phyloP scores from a whole-genome alignment of 2,888 invertebrate species.

The Pseudanteris insignis region DNA sequence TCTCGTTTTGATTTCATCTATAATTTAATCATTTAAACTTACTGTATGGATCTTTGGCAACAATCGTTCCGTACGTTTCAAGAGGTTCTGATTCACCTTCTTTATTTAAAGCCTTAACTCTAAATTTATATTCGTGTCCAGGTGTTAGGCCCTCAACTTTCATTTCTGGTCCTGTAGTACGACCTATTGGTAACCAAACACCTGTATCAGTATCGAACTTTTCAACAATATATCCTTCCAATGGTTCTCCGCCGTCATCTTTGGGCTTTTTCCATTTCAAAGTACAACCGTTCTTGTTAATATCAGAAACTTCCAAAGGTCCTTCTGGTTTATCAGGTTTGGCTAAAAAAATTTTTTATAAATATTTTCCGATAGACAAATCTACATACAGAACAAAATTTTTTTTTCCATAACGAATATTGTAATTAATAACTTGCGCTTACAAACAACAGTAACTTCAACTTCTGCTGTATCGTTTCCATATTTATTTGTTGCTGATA shows the following conservation, averaged over 20 bases:
- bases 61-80: slow-evolving; percentile 77
- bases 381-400: too few relatives aligned
- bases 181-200: slow-evolving; percentile 89
- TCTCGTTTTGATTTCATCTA: too few relatives aligned
- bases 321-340: slow-evolving; percentile 89
- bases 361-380: too few relatives aligned
- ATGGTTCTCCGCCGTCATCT: slow-evolving; percentile 93
- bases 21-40: too few relatives aligned
- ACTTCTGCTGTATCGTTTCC: slow-evolving; percentile 91
- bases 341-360: slow-evolving; percentile 16
- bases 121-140: slow-evolving; percentile 93
- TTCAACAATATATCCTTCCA: slow-evolving; percentile 80
- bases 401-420: too few relatives aligned
- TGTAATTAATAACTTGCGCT: too few relatives aligned
- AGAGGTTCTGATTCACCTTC: slow-evolving; percentile 94
- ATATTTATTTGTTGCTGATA: slow-evolving; percentile 85
- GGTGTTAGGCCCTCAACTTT: slow-evolving; percentile 89
- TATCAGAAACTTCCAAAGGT: slow-evolving; percentile 85
- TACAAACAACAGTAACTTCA: slow-evolving; percentile 88
- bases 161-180: slow-evolving; percentile 84
- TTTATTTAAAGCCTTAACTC: slow-evolving; percentile 91
- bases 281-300: slow-evolving; percentile 85
- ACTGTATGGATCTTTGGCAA: slow-evolving; percentile 94
- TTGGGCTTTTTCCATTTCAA: slow-evolving; percentile 92
- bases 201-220: slow-evolving; percentile 89